Percentiles rank a stretch among this genome's conserved stretches.
These are phyloP conservation scores for Poicephalus meyeri DNA, from an alignment of 2,113 vertebrate species.

Conservation along the genomic window DNA sequence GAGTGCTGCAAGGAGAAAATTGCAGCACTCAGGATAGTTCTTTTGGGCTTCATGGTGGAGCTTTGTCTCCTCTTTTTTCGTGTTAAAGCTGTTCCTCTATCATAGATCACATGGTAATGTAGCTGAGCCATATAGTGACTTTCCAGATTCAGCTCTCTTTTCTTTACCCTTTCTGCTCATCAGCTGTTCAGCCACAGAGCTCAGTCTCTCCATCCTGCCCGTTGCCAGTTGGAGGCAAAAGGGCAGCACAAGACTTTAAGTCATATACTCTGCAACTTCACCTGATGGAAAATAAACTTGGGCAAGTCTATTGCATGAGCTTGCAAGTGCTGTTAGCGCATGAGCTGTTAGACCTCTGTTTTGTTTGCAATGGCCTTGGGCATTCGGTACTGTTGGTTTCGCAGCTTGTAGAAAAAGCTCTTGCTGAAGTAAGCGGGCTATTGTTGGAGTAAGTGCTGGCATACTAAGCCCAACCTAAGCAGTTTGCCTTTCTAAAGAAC, in stretches of 20 bases:
- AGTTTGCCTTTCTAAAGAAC: neutral
- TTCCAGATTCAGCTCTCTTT: neutral
- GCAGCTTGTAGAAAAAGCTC: neutral
- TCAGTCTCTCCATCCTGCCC: neutral
- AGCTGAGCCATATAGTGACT: neutral
- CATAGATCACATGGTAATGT: rapidly evolving
- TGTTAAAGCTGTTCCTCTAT: neutral
- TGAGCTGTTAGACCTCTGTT: neutral
- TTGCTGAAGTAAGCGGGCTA: neutral
- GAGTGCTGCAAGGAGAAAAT: neutral
- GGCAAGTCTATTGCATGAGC: neutral
- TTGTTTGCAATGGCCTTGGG: neutral
- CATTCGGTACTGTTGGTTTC: neutral
- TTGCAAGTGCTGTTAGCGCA: neutral
- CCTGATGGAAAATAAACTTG: neutral
- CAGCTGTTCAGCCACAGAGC: rapidly evolving
- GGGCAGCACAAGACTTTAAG: neutral
- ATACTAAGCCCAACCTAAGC: neutral
- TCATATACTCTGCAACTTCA: neutral
- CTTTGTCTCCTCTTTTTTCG: neutral
- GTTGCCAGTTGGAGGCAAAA: neutral
- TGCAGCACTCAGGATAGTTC: neutral
- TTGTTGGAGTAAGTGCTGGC: neutral
- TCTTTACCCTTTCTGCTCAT: neutral
- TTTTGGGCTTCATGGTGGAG: neutral